Base-by-base conservation (phyloP, 2,113 vertebrate species). In the Cygnus buccinator region DNA sequence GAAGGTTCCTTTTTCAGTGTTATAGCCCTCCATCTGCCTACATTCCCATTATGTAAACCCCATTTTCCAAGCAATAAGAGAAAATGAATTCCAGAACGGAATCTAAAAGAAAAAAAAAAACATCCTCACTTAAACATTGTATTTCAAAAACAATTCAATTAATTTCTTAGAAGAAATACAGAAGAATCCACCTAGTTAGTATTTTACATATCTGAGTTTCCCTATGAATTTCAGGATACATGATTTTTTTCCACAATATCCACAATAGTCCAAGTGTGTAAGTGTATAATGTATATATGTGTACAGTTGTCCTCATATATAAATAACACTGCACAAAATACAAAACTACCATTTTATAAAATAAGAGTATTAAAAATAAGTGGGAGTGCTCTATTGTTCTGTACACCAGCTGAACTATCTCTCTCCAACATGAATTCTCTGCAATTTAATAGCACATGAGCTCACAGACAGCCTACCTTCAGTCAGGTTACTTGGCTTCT, bases 81-180 rank as follows among this genome's bases (percentile, higher is more conserved):
- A 75, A 92, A 93, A 91, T 43, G 74, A 78, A 89, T 59, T 92
- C 70, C 95, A 54, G n/a, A 94, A 90, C 84, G 50, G 35, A 96
- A 86, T 10, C 21, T 31, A 61, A 76, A 9, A 33, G 78, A 86
- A 77, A 84, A 68, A 52, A 61, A 21, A 35, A 41, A 50, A 20
- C 23, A 75, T 15, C 61, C 81, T 20, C 28, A 71, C 48, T 57
- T 43, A 93, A 95, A 93, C 54, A 44, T 28, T 72, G 48, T 59
- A 88, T 72, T 92, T 93, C 84, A 89, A 88, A 84, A 96, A 23
- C 17, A 79, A 15, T 73, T 85, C 18, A 25, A 54, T 41, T 85
- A 41, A 84, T 22, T 58, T 91, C 7, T 33, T 74, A 39, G 25
- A 88, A 68, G 35, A 74, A 84, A 75, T 14, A 21, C 0, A 48